Evolutionary conservation across 2,888 invertebrate genomes (phyloP), one percentile per base, ranked within the genome.

Genomic region (Amiota mariae): DNA sequence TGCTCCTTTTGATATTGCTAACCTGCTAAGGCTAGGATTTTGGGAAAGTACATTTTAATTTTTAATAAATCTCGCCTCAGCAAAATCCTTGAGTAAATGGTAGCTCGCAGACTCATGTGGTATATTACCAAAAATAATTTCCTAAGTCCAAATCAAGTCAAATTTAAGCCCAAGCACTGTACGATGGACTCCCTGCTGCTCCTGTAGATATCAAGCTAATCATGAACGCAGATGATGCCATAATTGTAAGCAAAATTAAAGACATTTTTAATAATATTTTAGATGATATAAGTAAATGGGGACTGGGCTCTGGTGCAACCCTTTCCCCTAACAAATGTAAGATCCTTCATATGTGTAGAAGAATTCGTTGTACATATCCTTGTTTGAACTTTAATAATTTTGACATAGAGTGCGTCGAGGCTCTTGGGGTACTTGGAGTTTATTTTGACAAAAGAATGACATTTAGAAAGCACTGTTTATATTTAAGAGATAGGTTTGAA

Each of bases 201-300:
- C 71, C 72, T 63, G 72, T 71, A 56, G 57, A 76, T 47, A 36
- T 72, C 20, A 70, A 71, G 46, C 18, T 48, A 48, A 59, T 57
- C 8, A 67, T 75, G 20, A 71, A 75, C 46, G 73, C 73, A 48
- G 75, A 73, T 61, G 71, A 75, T 24, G 63, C 68, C 12, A 47
- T 64, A 24, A 72, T 72, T 56, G 64, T 67, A 12, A 72, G 47
- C 12, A 70, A 64, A 68, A 61, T 66, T 18, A 74, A 68, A 48
- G 68, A 71, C n/a, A 67, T 51, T 36, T 71, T 71, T 12, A 15
- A 46, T 13, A 59, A 48, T 46, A 18, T 49, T 46, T 56, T 72
- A 51, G 24, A 56, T 57, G 64, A 47, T 15, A 71, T 71, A 47
- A 47, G 24, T 47, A 56, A 67, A 12, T 68, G 68, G 51, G 51